These are phyloP conservation scores for Paraescarpia echinospica DNA, from an alignment of 1,140 invertebrate genomes.

Conservation along the genomic window DNA sequence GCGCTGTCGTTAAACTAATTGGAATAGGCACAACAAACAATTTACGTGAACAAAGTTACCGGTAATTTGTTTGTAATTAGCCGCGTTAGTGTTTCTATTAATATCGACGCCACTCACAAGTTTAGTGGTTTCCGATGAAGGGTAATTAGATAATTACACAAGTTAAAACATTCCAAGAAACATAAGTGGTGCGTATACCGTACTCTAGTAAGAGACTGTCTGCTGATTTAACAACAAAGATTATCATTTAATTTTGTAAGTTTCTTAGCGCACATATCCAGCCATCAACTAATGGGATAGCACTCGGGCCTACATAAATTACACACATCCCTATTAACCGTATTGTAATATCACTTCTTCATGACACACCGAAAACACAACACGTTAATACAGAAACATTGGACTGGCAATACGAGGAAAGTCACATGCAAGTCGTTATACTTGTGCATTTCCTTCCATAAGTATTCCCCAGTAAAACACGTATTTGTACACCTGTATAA, in stretches of 20 bases:
- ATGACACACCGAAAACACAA: too few species aligned
- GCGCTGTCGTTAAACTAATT: not conserved
- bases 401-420: not conserved
- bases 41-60: not conserved
- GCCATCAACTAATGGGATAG: too few species aligned
- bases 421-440: not conserved
- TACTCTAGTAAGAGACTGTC: too few species aligned
- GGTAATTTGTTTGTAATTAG: not conserved
- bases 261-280: too few species aligned
- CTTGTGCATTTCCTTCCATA: not conserved
- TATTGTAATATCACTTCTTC: too few species aligned
- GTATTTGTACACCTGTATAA: too few species aligned
- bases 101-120: not conserved
- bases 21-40: not conserved
- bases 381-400: too few species aligned
- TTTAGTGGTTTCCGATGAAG: not conserved
- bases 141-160: not conserved
- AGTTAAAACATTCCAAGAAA: not conserved
- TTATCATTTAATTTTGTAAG: too few species aligned
- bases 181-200: too few species aligned
- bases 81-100: not conserved
- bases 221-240: too few species aligned
- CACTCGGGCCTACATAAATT: too few species aligned
- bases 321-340: too few species aligned
- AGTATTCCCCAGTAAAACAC: not conserved